These are phyloP conservation scores for Serripes groenlandicus DNA, from an alignment of 2,888 invertebrate genomes.

Conservation along the genomic window DNA sequence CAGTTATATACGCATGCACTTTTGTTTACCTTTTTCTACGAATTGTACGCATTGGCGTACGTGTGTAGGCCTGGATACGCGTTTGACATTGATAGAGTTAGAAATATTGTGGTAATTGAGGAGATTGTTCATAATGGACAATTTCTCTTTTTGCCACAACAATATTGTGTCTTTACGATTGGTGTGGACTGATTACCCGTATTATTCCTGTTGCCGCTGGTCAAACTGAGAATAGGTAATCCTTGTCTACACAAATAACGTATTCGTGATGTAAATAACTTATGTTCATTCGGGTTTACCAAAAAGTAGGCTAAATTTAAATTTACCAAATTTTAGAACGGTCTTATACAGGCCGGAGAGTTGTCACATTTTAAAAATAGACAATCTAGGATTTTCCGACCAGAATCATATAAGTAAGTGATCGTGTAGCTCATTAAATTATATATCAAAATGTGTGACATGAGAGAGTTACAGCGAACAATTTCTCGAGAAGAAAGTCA, in stretches of 20 bases:
- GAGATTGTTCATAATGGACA: neutral
- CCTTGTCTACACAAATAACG: neutral
- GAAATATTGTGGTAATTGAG: neutral
- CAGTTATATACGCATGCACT: no score
- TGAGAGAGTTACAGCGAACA: neutral
- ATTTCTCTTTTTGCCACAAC: neutral
- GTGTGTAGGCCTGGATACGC: neutral
- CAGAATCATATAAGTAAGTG: neutral
- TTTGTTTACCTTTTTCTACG: neutral
- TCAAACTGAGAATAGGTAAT: neutral
- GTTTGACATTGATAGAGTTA: neutral
- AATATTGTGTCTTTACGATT: neutral
- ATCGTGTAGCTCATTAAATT: neutral
- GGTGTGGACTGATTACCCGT: no score
- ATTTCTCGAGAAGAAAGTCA: conserved; percentile 4
- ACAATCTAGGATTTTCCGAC: neutral
- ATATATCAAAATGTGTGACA: neutral
- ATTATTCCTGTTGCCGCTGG: neutral
- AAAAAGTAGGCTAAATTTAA: neutral
- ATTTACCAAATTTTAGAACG: neutral
- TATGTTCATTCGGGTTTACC: no score
- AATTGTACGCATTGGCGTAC: neutral
- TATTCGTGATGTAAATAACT: neutral
- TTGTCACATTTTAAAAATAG: neutral
- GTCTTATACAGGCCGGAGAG: neutral